These are phyloP conservation scores for Abrostola tripartita DNA, from an alignment of 2,888 invertebrate species.

Conservation along the genomic window DNA sequence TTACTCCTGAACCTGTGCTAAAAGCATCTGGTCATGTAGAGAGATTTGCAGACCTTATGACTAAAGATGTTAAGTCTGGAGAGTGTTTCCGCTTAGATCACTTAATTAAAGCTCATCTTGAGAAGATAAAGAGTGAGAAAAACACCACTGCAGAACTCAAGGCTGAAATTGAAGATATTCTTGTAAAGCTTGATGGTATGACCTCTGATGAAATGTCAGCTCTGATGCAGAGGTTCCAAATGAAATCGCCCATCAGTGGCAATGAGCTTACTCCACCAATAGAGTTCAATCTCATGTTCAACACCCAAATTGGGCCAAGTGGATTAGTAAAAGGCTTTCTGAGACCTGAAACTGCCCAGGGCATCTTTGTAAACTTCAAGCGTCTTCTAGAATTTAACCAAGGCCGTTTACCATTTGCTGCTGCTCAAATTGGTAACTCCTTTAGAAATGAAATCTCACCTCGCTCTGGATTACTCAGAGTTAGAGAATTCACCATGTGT, in stretches of 20 bases:
- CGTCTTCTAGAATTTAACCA: slow-evolving; percentile 98
- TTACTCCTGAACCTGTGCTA: slow-evolving; percentile 98
- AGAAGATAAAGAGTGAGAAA: slow-evolving; percentile 95
- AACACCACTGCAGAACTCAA: slow-evolving; percentile 91
- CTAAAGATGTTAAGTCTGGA: slow-evolving; percentile 98
- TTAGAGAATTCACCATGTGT: slow-evolving; percentile 99
- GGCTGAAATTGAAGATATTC: slow-evolving; percentile 92
- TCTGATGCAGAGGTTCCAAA: slow-evolving; percentile 95
- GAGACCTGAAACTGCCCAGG: slow-evolving; percentile 99
- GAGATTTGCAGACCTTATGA: slow-evolving; percentile 99
- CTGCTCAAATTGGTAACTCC: slow-evolving; percentile 99
- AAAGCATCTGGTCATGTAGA: slow-evolving; percentile 99
- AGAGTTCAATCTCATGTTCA: slow-evolving; percentile 99
- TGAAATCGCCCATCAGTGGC: slow-evolving; percentile 98
- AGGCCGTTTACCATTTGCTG: slow-evolving; percentile 98
- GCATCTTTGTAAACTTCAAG: slow-evolving; percentile 99
- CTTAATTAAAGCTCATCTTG: slow-evolving; percentile 97
- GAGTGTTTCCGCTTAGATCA: slow-evolving; percentile 99
- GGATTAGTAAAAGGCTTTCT: slow-evolving; percentile 98
- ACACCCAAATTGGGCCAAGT: slow-evolving; percentile 98
- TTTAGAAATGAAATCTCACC: slow-evolving; percentile 99
- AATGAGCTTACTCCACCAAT: slow-evolving; percentile 98
- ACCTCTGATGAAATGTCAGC: slow-evolving; percentile 95
- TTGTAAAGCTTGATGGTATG: slow-evolving; percentile 97
- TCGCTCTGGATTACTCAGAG: slow-evolving; percentile 97